A percentile compares a stretch with the other conserved stretches of the same genome.
These are phyloP conservation scores for Gallinago media DNA, from an alignment of 2,113 vertebrate genomes.

Conservation along the genomic window DNA sequence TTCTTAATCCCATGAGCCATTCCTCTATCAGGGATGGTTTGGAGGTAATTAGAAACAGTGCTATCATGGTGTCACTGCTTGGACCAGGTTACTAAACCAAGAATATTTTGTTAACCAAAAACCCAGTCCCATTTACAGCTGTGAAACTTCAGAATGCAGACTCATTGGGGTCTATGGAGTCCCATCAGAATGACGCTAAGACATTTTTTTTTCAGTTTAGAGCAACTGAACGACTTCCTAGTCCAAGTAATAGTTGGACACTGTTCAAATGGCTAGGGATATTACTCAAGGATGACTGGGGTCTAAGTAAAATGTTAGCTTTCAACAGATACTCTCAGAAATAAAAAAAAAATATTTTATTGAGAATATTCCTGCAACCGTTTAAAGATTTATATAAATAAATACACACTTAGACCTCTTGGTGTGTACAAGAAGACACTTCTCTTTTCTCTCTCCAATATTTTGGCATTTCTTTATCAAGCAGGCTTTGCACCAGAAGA, in stretches of 20 bases:
- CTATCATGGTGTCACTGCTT: neutral
- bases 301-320: neutral
- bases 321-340: neutral
- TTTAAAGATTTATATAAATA: neutral
- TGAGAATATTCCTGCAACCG: neutral
- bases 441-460: neutral
- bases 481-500: neutral
- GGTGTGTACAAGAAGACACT: fast-evolving
- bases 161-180: fast-evolving
- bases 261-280: neutral
- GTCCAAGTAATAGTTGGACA: neutral
- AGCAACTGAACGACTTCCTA: neutral
- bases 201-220: neutral
- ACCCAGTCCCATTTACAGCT: neutral
- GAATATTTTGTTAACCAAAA: neutral
- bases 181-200: neutral
- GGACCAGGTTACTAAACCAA: neutral
- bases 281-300: neutral
- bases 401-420: neutral
- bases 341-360: neutral
- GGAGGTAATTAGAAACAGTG: neutral
- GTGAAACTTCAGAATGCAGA: neutral
- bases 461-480: neutral
- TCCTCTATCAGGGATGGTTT: neutral
- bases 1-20: neutral